These are phyloP conservation scores for Ephestia elutella DNA, from an alignment of 1,140 invertebrate species.

Conservation along the genomic window DNA sequence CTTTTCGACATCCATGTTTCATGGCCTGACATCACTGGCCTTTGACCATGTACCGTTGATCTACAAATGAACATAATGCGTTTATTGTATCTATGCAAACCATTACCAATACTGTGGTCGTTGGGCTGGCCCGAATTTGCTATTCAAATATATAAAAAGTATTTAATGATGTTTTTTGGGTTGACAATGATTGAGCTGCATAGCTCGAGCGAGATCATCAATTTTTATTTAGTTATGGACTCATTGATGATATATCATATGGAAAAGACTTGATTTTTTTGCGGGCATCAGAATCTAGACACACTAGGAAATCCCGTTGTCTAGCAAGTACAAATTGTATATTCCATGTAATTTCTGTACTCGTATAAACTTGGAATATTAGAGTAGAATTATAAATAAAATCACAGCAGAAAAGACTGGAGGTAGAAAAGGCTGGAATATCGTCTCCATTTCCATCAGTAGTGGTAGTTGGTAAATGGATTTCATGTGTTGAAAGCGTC, in stretches of 20 bases:
- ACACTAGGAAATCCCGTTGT: no score
- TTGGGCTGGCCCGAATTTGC: background rate
- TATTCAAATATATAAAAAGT: background rate
- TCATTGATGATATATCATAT: no score
- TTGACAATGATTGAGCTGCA: background rate
- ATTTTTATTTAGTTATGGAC: background rate
- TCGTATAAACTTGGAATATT: no score
- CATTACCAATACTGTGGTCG: background rate
- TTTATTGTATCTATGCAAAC: background rate
- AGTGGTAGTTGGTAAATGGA: background rate
- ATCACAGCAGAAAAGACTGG: no score
- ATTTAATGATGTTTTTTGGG: background rate
- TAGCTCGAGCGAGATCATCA: background rate
- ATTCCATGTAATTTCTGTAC: background rate
- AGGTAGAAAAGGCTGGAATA: no score
- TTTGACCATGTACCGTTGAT: background rate
- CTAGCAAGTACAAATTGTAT: no score
- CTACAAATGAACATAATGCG: constrained; percentile 1
- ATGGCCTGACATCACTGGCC: background rate
- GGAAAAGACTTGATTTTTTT: no score
- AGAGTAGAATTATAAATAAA: no score
- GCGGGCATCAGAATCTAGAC: no score
- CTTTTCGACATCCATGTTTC: background rate
- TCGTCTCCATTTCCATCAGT: no score
- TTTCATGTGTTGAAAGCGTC: background rate